These are phyloP conservation scores for Oostethus manadensis DNA, from an alignment of 2,113 vertebrate genomes.

Conservation along the genomic window DNA sequence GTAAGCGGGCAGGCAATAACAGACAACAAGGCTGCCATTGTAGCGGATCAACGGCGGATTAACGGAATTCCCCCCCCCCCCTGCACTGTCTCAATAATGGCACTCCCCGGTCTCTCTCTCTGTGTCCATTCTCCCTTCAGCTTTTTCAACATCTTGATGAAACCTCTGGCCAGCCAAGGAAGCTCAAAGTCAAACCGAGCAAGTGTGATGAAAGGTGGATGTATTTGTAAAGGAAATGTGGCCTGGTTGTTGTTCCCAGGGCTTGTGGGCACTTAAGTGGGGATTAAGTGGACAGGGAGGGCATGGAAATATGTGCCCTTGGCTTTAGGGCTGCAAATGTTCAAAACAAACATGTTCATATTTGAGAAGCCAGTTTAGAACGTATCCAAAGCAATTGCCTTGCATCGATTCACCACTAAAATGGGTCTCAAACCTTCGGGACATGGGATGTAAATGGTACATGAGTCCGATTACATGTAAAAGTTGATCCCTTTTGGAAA, in stretches of 20 bases:
- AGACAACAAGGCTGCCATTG: conserved; percentile 79
- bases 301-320: background rate
- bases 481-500: no score
- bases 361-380: background rate
- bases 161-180: background rate
- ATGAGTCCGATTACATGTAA: no score
- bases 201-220: no score
- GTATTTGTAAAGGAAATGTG: background rate
- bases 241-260: background rate
- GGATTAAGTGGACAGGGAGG: background rate
- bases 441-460: no score
- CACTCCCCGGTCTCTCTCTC: conserved; percentile 24
- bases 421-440: no score
- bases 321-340: background rate
- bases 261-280: background rate
- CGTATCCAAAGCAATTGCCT: background rate
- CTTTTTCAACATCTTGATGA: conserved; percentile 37
- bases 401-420: no score
- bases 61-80: conserved; percentile 72
- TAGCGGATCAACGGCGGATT: conserved; percentile 74
- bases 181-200: background rate
- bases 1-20: conserved; percentile 65
- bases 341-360: no score
- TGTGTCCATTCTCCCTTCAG: conserved; percentile 17
- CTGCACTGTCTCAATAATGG: no score